These are phyloP conservation scores for Oophaga sylvatica DNA, from an alignment of 2,797 vertebrate genomes.

Conservation along the genomic window DNA sequence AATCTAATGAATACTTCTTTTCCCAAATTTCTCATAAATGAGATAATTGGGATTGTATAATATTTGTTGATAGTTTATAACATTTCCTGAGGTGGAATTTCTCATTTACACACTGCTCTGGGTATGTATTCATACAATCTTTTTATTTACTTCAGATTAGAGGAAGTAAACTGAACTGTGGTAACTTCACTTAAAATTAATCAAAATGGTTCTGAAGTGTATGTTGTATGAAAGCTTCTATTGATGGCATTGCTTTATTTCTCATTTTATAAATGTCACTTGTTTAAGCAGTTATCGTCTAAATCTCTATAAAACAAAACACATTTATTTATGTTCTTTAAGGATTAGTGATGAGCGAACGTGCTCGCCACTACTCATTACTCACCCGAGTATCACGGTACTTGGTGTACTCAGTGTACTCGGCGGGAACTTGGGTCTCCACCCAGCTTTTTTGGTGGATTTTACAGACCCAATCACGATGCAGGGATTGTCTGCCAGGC, in stretches of 20 bases:
- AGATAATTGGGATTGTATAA: conserved; percentile 42
- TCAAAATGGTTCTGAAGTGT: background rate
- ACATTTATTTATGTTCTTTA: too few relatives aligned
- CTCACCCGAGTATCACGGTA: too few relatives aligned
- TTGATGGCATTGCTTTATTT: background rate
- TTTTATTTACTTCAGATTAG: conserved; percentile 44
- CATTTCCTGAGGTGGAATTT: conserved; percentile 30
- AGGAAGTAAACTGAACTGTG: background rate
- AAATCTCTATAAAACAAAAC: background rate
- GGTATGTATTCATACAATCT: conserved; percentile 37
- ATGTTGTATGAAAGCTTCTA: background rate
- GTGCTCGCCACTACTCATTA: too few relatives aligned
- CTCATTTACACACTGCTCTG: conserved; percentile 40
- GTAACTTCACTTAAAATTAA: conserved; percentile 28
- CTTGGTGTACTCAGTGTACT: too few relatives aligned
- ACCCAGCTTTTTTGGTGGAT: too few relatives aligned
- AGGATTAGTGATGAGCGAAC: too few relatives aligned
- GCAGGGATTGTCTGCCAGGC: too few relatives aligned
- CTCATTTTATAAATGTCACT: background rate
- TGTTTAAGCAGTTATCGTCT: background rate
- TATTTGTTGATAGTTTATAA: conserved; percentile 45
- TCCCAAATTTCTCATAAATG: conserved; percentile 42
- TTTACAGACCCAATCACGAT: too few relatives aligned
- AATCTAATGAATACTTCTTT: conserved; percentile 43
- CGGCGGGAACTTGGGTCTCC: too few relatives aligned